Base-by-base conservation (phyloP, 2,113 vertebrate genomes). In the Sinocyclocheilus anophthalmus region DNA sequence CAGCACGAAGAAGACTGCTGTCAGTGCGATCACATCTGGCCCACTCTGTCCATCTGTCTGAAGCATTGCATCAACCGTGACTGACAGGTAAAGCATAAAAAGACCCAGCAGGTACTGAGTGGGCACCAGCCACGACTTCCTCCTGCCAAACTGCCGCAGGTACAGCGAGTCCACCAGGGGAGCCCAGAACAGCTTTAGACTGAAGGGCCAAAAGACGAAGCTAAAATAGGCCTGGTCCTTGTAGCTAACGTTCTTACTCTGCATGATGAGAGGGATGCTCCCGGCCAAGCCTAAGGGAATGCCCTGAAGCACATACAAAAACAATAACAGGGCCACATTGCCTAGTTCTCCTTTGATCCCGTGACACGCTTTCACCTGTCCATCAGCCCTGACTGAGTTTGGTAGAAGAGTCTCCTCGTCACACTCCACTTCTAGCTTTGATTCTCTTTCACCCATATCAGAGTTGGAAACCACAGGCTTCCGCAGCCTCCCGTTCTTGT, bases 191-290 rank as follows among this genome's bases (percentile, higher is more conserved):
- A 99, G 92, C 88, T 99, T 99, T 72, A 99, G 95, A 70, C 98
- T 99, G 89, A 99, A 99, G 1, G 98, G 98, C 98, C 98, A 99
- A 87, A 99, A 99, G 57, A 99, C 98, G 14, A 99, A 96, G 92
- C 98, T 99, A 92, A 99, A 99, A 91, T 96, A 97, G 37, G 98
- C 98, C 88, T 99, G 98, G 92, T 99, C 97, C 20, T 92, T 98
- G 91, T 99, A 99, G 93, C 97, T 99, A 69, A 96, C 96, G 0
- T 84, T 97, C 90, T 95, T 97, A 92, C 97, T 96, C 92, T 99
- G 98, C 90, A 99, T 86, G 86, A 99, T 97, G 84, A 99, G 94
- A 0, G 98, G 98, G 33, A 99, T 96, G 92, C 98, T 99, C 14
- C 97, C 98, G 4, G 97, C 98, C 86, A 99, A 95, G 67, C 98